A percentile compares a stretch with the other conserved stretches of the same genome.
Conservation (phyloP, 1,140 invertebrate genomes). For the Sipha flava region DNA sequence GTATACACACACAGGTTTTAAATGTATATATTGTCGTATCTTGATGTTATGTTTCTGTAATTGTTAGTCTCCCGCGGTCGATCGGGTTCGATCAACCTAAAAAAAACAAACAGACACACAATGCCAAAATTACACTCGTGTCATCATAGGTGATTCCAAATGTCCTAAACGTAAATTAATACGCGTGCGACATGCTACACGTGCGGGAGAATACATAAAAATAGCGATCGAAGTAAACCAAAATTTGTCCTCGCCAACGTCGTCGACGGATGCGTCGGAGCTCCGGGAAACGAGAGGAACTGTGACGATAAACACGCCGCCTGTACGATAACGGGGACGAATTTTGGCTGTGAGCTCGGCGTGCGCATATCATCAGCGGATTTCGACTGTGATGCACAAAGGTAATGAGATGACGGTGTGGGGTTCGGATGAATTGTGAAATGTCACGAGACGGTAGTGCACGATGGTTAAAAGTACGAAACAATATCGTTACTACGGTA, state of each 20-base stretch:
- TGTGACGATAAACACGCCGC: no score
- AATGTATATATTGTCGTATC: conserved; percentile 3
- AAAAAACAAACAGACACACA: conserved; percentile 32
- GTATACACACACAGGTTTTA: neutral
- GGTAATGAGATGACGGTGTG: no score
- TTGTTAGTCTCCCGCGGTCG: conserved; percentile 21
- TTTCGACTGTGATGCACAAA: no score
- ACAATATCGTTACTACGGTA: no score
- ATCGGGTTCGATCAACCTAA: conserved; percentile 31
- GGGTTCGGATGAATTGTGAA: no score
- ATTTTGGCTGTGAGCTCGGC: neutral
- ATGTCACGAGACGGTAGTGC: no score
- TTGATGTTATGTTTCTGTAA: conserved; percentile 32
- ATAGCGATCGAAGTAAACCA: no score
- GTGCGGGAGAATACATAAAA: neutral
- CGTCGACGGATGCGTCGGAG: no score
- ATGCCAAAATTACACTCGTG: conserved; percentile 41
- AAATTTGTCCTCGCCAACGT: neutral
- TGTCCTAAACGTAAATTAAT: neutral
- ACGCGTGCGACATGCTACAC: neutral
- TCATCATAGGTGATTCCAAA: conserved; percentile 46
- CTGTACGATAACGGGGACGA: no score
- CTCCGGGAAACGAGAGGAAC: no score
- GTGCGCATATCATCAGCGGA: no score
- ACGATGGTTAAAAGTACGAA: no score